A percentile compares a stretch with the other conserved stretches of the same genome.
These are phyloP conservation scores for Mormyrus proboscirostris DNA, from an alignment of 2,797 vertebrate species.

Conservation along the genomic window DNA sequence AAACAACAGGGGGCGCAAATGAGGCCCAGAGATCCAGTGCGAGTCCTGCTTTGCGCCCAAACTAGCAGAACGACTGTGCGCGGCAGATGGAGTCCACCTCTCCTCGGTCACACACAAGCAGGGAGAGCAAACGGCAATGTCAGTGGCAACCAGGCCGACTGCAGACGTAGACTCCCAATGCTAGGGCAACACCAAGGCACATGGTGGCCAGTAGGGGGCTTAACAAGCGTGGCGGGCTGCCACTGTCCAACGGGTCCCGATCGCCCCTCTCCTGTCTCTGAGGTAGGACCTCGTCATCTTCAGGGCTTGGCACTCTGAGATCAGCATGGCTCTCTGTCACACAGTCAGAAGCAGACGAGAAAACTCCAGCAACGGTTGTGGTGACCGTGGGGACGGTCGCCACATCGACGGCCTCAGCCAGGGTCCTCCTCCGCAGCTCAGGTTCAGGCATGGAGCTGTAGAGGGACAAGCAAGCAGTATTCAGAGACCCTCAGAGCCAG, in stretches of 20 bases:
- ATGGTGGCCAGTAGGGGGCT: slow-evolving; percentile 76
- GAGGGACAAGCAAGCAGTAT: background rate
- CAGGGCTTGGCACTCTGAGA: slow-evolving; percentile 27
- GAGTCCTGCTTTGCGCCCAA: background rate
- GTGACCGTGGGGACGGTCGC: background rate
- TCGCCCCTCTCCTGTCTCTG: slow-evolving; percentile 26
- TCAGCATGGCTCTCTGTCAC: slow-evolving; percentile 29
- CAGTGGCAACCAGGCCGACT: slow-evolving; percentile 90
- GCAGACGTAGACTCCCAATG: slow-evolving; percentile 80
- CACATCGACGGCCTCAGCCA: slow-evolving; percentile 19
- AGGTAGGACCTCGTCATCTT: slow-evolving; percentile 20
- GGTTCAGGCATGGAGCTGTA: slow-evolving; percentile 65
- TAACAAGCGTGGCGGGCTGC: slow-evolving; percentile 59
- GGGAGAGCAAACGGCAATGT: slow-evolving; percentile 41
- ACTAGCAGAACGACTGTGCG: background rate
- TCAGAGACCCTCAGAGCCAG: background rate
- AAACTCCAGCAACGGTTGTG: background rate
- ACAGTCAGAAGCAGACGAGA: background rate
- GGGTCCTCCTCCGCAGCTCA: slow-evolving; percentile 66
- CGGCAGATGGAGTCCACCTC: background rate
- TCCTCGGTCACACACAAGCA: background rate
- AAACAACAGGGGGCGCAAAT: background rate
- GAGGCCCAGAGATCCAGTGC: background rate
- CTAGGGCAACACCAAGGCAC: slow-evolving; percentile 80
- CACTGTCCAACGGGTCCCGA: slow-evolving; percentile 38